Evolutionary conservation across 2,888 invertebrate genomes (phyloP).

Genomic region (Coenonympha glycerion): DNA sequence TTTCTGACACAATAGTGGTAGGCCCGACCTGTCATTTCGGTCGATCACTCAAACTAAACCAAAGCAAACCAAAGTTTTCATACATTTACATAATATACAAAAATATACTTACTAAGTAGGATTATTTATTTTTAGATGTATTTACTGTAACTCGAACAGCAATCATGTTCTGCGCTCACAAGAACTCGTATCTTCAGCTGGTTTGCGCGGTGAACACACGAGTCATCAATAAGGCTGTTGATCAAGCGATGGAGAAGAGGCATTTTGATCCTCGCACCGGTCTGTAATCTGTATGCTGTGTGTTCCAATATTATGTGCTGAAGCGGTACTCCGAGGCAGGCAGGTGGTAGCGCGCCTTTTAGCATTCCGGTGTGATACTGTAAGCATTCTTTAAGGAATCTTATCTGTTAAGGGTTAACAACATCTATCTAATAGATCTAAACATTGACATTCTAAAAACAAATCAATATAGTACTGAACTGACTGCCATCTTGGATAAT

Average conservation of each 20-base stretch:
- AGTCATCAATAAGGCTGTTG: constrained; percentile 60
- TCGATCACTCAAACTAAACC: background rate
- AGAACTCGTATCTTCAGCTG: constrained; percentile 63
- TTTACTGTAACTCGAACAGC: background rate
- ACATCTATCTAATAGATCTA: too few relatives aligned
- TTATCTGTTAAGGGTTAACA: too few relatives aligned
- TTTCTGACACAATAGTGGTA: background rate
- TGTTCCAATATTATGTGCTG: too few relatives aligned
- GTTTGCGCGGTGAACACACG: constrained; percentile 57
- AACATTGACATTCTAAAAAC: too few relatives aligned
- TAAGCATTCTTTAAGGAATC: too few relatives aligned
- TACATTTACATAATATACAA: constrained; percentile 1
- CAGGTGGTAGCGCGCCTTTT: too few relatives aligned
- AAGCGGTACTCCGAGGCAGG: too few relatives aligned
- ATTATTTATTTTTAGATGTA: background rate
- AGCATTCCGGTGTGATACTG: too few relatives aligned
- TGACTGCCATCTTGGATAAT: too few relatives aligned
- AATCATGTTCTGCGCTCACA: constrained; percentile 60
- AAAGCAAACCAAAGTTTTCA: background rate
- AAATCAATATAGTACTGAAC: too few relatives aligned
- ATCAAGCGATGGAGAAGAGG: constrained; percentile 46
- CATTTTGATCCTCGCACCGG: constrained; percentile 49
- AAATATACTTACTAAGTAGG: background rate
- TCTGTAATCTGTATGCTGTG: constrained; percentile 24
- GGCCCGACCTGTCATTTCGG: background rate